A percentile compares a stretch with the other conserved stretches of the same genome.
Evolutionary conservation across 2,797 vertebrate species (phyloP).

Genomic region (Todus mexicanus): DNA sequence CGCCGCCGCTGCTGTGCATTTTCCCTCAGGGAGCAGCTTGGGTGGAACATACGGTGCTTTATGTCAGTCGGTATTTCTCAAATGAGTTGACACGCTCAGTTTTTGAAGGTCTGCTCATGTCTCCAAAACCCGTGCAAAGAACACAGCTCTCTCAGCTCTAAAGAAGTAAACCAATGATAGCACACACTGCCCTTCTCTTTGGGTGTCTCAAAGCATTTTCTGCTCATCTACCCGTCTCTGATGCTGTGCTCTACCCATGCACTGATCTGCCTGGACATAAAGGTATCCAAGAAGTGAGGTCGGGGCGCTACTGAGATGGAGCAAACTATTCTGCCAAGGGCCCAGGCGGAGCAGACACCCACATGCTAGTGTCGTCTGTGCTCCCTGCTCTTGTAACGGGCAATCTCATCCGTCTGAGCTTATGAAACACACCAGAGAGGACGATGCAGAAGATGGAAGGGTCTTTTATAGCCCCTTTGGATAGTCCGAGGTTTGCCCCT

Average conservation of each 20-base stretch:
- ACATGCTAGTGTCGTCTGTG: background rate
- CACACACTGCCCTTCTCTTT: background rate
- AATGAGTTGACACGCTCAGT: background rate
- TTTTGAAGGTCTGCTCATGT: background rate
- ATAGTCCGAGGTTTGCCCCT: background rate
- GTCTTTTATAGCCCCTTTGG: background rate
- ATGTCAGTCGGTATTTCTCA: background rate
- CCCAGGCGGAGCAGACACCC: background rate
- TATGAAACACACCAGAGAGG: background rate
- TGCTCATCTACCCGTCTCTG: background rate
- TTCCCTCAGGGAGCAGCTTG: background rate
- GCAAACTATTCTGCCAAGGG: fast-evolving
- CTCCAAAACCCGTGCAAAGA: background rate
- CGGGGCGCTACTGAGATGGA: background rate
- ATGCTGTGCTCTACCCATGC: background rate
- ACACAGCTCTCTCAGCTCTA: background rate
- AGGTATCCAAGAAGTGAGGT: fast-evolving
- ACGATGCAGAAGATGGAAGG: background rate
- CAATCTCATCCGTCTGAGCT: background rate
- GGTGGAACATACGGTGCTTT: background rate
- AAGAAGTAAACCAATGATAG: background rate
- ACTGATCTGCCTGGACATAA: background rate
- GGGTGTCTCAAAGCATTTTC: background rate
- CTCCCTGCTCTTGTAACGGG: background rate
- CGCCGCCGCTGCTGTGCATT: background rate